Percentiles rank a stretch among this genome's conserved stretches.
Evolutionary conservation across 2,888 invertebrate genomes (phyloP).

Genomic region (Drosophila kokeensis): DNA sequence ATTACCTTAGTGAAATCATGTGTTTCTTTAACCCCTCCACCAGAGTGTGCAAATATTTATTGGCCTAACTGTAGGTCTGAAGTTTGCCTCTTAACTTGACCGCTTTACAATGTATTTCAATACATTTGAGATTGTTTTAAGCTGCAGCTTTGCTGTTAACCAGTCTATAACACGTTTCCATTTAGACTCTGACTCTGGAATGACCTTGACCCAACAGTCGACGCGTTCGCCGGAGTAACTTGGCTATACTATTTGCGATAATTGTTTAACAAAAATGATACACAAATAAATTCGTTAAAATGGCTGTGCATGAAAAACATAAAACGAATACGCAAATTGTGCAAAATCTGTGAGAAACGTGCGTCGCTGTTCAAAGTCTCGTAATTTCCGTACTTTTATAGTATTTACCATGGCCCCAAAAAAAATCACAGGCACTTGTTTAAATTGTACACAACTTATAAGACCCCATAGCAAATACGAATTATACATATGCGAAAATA

Average conservation of each 20-base stretch:
- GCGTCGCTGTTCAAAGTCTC: constrained; percentile 40
- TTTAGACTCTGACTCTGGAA: constrained; percentile 16
- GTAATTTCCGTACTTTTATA: constrained; percentile 64
- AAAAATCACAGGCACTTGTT: constrained; percentile 60
- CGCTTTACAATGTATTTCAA: neutral
- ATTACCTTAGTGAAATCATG: neutral
- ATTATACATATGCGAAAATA: constrained; percentile 18
- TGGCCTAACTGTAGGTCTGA: neutral
- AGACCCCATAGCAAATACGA: neutral
- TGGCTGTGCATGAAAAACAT: constrained; percentile 10
- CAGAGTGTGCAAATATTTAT: neutral
- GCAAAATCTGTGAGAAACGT: constrained; percentile 47
- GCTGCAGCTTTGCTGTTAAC: constrained; percentile 37
- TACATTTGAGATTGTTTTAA: neutral
- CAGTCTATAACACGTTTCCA: constrained; percentile 57
- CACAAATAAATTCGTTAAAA: constrained; percentile 24
- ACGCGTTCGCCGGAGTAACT: constrained; percentile 35
- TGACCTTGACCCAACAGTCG: constrained; percentile 62
- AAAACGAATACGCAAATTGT: constrained; percentile 18
- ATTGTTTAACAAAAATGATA: constrained; percentile 32
- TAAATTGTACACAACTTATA: constrained; percentile 36
- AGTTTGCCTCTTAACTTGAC: neutral
- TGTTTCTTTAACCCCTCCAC: neutral
- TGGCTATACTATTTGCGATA: constrained; percentile 22
- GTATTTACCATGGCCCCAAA: constrained; percentile 67